Evolutionary conservation across 2,888 invertebrate genomes (phyloP), one percentile per base, ranked within the genome.

Genomic region (Ceraclea dissimilis): DNA sequence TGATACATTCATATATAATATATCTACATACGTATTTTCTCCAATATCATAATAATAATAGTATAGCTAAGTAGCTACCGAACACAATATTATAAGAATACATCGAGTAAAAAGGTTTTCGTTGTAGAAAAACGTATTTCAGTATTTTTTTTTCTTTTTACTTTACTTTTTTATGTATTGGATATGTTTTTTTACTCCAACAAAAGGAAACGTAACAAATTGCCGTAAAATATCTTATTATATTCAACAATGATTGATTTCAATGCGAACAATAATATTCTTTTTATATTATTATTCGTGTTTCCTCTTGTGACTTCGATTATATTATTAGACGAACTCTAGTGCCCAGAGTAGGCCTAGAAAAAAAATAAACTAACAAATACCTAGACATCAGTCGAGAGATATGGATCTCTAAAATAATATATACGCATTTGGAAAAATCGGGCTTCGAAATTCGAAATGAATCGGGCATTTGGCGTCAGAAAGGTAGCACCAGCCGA

Each of bases 181-280:
- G 10, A 10, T 6, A 26, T 26, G 4, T 39, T 39, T 8, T 39
- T 39, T 39, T 16, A 8, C n/a, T 39, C 16, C 8, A 8, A 39
- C 39, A 39, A 39, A 31, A 39, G 39, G 39, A 39, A 39, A 39
- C 39, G 39, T n/a, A 39, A 39, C 39, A 39, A 39, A 39, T 39
- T 39, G 39, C 39, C 39, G 39, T 39, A 13, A 39, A 39, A 39
- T 39, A 39, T 39, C 39, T 39, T 39, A 39, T 39, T 39, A 39
- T 39, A 39, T 39, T 16, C 4, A 8, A 16, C 39, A 39, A 39
- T 39, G 39, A 39, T 39, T 39, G 39, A 39, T 39, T 39, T 39
- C 39, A 39, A 39, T 39, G 39, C 39, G 39, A 8, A 39, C 16
- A 39, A 39, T 39, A 39, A 13, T 8, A 39, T 39, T 39, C 39